A percentile compares a stretch with the other conserved stretches of the same genome.
These are phyloP conservation scores for Chrysomela aeneicollis DNA, from an alignment of 2,888 invertebrate species.

Conservation along the genomic window DNA sequence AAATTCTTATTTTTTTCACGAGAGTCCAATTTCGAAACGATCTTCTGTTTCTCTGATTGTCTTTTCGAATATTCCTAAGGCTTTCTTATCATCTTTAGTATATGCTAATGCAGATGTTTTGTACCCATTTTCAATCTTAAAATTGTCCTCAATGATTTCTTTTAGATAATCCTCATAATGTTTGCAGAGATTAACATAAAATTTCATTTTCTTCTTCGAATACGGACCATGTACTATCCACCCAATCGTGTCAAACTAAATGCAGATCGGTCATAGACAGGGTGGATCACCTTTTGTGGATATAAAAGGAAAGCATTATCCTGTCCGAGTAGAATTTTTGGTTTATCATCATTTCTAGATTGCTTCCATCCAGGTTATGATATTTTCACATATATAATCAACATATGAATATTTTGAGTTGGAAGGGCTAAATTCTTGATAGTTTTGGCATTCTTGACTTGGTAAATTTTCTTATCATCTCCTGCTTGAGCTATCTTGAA, in stretches of 20 bases:
- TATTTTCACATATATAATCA: not conserved
- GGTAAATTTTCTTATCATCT: not conserved
- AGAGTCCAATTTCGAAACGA: no score
- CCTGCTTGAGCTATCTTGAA: not conserved
- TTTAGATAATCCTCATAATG: not conserved
- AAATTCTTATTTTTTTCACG: not conserved
- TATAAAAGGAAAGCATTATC: not conserved
- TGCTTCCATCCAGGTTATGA: not conserved
- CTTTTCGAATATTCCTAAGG: not conserved
- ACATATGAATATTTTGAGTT: not conserved
- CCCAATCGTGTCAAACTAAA: not conserved
- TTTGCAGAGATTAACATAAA: not conserved
- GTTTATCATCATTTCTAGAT: not conserved
- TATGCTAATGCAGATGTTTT: not conserved
- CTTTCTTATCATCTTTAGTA: not conserved
- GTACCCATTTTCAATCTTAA: not conserved
- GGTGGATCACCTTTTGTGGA: slow-evolving; percentile 4
- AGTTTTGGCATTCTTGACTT: not conserved
- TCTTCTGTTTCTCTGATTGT: not conserved
- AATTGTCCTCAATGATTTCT: not conserved
- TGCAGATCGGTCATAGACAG: not conserved
- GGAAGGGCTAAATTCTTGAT: not conserved
- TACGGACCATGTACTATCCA: not conserved
- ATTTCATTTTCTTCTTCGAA: no score
- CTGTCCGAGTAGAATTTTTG: not conserved